phyloP scores from a whole-genome alignment of 2,113 vertebrate genomes.

The Nanorana parkeri region DNA sequence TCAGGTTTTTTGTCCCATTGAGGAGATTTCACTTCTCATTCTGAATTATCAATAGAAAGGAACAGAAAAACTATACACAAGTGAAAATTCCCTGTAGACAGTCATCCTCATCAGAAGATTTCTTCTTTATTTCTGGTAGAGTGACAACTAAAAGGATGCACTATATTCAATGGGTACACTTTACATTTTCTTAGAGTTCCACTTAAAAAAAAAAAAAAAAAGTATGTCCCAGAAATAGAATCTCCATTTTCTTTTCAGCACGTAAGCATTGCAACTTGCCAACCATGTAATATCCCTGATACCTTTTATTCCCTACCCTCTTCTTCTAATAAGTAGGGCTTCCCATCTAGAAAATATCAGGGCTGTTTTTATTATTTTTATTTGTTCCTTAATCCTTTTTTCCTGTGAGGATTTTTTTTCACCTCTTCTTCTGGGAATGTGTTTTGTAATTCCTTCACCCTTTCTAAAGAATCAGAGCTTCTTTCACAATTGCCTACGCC shows the following conservation, averaged over 20 bases:
- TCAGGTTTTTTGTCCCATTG: no score
- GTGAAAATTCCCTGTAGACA: no score
- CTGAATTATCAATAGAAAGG: no score
- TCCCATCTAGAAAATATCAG: slow-evolving; percentile 15
- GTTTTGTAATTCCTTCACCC: slow-evolving; percentile 8
- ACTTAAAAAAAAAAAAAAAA: background rate
- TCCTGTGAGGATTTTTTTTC: background rate
- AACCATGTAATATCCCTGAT: slow-evolving; percentile 24
- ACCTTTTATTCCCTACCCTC: slow-evolving; percentile 8
- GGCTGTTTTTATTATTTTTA: slow-evolving; percentile 4
- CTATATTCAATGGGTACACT: no score
- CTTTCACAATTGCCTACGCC: slow-evolving; percentile 5
- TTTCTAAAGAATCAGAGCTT: background rate
- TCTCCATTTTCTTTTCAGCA: background rate
- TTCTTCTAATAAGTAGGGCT: background rate
- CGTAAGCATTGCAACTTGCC: slow-evolving; percentile 5
- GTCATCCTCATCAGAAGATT: no score
- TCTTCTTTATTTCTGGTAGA: no score
- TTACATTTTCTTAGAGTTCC: no score
- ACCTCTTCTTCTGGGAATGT: slow-evolving; percentile 16
- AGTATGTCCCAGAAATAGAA: background rate
- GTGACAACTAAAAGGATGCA: no score
- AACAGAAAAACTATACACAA: no score
- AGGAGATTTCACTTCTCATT: no score
- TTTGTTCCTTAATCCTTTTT: slow-evolving; percentile 29